phyloP scores from a whole-genome alignment of 2,797 vertebrate genomes.

The Merluccius polli region DNA sequence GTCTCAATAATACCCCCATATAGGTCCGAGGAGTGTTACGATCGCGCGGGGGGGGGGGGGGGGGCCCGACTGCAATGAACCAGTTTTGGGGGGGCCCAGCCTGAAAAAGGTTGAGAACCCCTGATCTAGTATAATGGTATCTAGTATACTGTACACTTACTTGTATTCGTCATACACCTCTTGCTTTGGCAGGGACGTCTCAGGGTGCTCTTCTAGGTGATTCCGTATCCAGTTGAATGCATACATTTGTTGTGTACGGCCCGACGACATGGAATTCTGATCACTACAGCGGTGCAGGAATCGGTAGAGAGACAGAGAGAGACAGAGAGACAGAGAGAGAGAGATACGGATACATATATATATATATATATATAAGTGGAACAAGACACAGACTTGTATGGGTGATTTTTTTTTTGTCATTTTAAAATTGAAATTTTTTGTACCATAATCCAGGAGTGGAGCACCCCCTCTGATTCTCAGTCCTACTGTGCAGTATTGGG shows the following conservation, averaged over 20 bases:
- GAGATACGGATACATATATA: not conserved
- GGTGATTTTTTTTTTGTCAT: slow-evolving; percentile 60
- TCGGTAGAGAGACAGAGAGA: slow-evolving; percentile 13
- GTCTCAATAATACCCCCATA: too few relatives aligned
- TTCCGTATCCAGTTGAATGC: slow-evolving; percentile 99
- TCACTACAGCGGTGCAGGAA: slow-evolving; percentile 71
- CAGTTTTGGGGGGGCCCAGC: too few relatives aligned
- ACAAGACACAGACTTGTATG: slow-evolving; percentile 29
- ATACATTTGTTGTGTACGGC: slow-evolving; percentile 96
- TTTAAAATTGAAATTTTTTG: slow-evolving; percentile 69
- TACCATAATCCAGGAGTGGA: slow-evolving; percentile 78
- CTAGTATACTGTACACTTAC: slow-evolving; percentile 73
- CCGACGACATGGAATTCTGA: slow-evolving; percentile 95
- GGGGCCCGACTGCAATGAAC: too few relatives aligned
- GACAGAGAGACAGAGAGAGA: not conserved
- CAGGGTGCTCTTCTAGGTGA: slow-evolving; percentile 96
- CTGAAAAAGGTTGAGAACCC: too few relatives aligned
- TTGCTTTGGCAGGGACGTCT: slow-evolving; percentile 98
- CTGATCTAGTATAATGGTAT: too few relatives aligned
- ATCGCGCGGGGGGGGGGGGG: too few relatives aligned
- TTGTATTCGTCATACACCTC: slow-evolving; percentile 99
- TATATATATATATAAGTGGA: slow-evolving; percentile 33
- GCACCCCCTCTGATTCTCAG: slow-evolving; percentile 78
- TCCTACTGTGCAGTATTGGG: slow-evolving; percentile 77
- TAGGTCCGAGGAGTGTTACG: too few relatives aligned